A percentile compares a stretch with the other conserved stretches of the same genome.
phyloP scores from a whole-genome alignment of 2,797 vertebrate species.

The Gallinago stenura region DNA sequence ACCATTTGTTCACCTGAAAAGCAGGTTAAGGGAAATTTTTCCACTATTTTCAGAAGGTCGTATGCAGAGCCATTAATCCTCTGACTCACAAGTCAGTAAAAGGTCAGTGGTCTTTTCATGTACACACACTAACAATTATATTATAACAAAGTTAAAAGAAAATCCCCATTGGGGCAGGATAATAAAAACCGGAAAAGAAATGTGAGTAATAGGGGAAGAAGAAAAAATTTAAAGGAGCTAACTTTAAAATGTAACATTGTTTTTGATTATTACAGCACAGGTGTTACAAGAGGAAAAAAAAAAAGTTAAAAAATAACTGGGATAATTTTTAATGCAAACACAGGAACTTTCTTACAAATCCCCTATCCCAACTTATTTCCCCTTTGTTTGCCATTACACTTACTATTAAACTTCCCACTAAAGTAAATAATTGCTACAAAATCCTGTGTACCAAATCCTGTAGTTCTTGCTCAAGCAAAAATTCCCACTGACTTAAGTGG shows the following conservation, averaged over 20 bases:
- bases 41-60: slow-evolving; percentile 11
- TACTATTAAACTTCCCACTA: not conserved
- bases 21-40: not conserved
- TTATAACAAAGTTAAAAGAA: slow-evolving; percentile 56
- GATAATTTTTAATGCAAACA: not conserved
- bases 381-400: not conserved
- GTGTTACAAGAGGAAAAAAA: slow-evolving; percentile 13
- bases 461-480: not conserved
- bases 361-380: not conserved
- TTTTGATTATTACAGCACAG: slow-evolving; percentile 35
- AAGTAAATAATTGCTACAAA: slow-evolving; percentile 19
- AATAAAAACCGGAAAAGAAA: slow-evolving; percentile 67
- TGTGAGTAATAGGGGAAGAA: slow-evolving; percentile 42
- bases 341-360: slow-evolving; percentile 13
- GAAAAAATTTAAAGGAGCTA: slow-evolving; percentile 16
- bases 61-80: slow-evolving; percentile 23
- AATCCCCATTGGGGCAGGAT: slow-evolving; percentile 34
- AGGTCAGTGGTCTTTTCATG: slow-evolving; percentile 46
- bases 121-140: not conserved
- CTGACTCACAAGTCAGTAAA: slow-evolving; percentile 58
- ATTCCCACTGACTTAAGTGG: not conserved
- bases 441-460: not conserved
- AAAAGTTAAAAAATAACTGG: not conserved
- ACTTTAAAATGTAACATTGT: slow-evolving; percentile 45
- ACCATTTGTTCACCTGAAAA: slow-evolving; percentile 25